A percentile compares a stretch with the other conserved stretches of the same genome.
Evolutionary conservation across 2,888 invertebrate species (phyloP).

Genomic region (Salpingus planirostris): DNA sequence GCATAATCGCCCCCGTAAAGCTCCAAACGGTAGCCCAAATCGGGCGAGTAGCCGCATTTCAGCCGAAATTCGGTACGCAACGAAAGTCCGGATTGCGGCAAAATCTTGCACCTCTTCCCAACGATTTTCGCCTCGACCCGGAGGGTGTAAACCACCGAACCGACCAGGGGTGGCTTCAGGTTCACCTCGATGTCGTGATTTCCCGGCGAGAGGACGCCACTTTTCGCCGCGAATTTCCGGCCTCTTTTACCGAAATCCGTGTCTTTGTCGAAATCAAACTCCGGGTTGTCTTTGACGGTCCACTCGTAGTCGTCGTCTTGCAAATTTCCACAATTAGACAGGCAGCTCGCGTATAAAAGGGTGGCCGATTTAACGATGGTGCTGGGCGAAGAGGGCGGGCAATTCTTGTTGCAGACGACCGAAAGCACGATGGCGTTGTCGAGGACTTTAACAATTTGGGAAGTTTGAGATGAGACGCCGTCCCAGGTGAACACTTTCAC

Average conservation of each 20-base stretch:
- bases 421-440: neutral
- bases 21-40: too few species aligned
- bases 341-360: conserved; percentile 1
- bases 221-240: neutral
- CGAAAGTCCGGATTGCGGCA: too few species aligned
- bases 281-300: conserved; percentile 1
- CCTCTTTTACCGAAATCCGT: conserved; percentile 1
- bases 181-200: neutral
- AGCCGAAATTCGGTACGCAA: too few species aligned
- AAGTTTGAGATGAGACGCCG: too few species aligned
- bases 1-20: too few species aligned
- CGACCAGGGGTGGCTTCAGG: too few species aligned
- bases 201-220: neutral
- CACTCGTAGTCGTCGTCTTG: conserved; percentile 1
- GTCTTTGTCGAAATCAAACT: conserved; percentile 3
- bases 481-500: too few species aligned
- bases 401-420: conserved; percentile 4
- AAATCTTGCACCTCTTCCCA: too few species aligned
- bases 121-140: too few species aligned
- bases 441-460: conserved; percentile 1
- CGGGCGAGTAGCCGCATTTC: too few species aligned
- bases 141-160: too few species aligned
- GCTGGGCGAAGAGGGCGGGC: conserved; percentile 1
- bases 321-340: neutral
- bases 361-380: neutral